Evolutionary conservation across 2,797 vertebrate genomes (phyloP).

Genomic region (Ctenosaura bakeri): DNA sequence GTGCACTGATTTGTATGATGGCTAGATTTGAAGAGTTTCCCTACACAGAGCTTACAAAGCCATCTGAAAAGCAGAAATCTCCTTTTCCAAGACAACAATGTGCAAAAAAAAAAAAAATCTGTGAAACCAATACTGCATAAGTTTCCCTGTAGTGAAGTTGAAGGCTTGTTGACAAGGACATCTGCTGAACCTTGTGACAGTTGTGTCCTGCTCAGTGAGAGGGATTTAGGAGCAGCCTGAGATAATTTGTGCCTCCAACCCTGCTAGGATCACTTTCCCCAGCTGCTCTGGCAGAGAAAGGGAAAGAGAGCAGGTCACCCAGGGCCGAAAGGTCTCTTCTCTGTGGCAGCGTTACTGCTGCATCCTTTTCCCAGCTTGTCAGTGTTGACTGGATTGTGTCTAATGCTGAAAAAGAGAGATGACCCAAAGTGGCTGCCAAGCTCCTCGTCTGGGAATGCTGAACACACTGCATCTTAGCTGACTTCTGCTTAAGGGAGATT

Average conservation of each 20-base stretch:
- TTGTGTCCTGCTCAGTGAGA: background rate
- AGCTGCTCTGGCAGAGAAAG: background rate
- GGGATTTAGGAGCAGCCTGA: background rate
- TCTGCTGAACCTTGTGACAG: background rate
- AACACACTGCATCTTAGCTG: background rate
- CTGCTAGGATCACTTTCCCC: constrained; percentile 2
- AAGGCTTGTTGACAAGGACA: background rate
- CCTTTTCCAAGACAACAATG: background rate
- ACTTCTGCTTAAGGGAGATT: background rate
- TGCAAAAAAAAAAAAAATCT: background rate
- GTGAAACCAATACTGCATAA: background rate
- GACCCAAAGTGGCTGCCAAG: background rate
- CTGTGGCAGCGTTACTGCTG: background rate
- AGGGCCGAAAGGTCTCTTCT: background rate
- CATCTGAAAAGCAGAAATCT: background rate
- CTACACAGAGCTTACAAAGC: background rate
- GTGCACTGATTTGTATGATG: no score
- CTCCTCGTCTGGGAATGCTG: constrained; percentile 11
- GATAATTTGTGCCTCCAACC: background rate
- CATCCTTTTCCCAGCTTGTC: constrained; percentile 8
- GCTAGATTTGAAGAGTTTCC: background rate
- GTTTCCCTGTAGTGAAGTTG: background rate
- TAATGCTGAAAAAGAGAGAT: constrained; percentile 8
- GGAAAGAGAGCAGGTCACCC: background rate
- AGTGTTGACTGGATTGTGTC: background rate